Conservation (phyloP, 2,888 invertebrate species). For the Abrostola tripartita region DNA sequence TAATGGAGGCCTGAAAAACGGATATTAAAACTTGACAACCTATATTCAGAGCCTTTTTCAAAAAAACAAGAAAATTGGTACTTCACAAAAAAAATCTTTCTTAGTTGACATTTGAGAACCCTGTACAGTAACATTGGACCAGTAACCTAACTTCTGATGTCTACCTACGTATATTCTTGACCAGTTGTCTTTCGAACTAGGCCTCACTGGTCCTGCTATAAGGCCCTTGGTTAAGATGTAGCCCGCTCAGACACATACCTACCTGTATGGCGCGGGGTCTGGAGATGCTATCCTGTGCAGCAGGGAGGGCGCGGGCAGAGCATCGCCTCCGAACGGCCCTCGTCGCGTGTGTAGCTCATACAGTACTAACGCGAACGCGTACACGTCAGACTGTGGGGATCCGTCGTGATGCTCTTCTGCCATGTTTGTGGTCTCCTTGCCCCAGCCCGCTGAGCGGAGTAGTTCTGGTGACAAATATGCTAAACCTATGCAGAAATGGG, state of each 20-base stretch:
- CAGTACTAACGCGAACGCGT: slow-evolving; percentile 95
- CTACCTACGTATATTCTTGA: no score
- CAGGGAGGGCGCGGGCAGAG: slow-evolving; percentile 90
- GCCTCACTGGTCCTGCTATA: no score
- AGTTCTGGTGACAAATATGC: slow-evolving; percentile 95
- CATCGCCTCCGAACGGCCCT: slow-evolving; percentile 94
- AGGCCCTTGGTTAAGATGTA: slow-evolving; percentile 8
- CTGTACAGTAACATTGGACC: no score
- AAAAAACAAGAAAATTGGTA: no score
- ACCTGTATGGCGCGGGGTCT: slow-evolving; percentile 88
- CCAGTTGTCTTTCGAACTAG: no score
- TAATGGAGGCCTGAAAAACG: slow-evolving; percentile 90
- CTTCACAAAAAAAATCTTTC: no score
- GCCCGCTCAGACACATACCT: slow-evolving; percentile 75
- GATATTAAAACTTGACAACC: background rate
- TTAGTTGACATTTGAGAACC: no score
- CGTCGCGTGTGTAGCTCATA: slow-evolving; percentile 96
- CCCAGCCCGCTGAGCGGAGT: slow-evolving; percentile 86
- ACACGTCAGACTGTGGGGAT: slow-evolving; percentile 93
- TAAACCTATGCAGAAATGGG: slow-evolving; percentile 85
- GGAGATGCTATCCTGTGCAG: slow-evolving; percentile 89
- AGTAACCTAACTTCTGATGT: no score
- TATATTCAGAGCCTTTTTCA: no score
- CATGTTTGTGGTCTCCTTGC: slow-evolving; percentile 67
- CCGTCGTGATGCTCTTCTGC: slow-evolving; percentile 82